A percentile compares a stretch with the other conserved stretches of the same genome.
Evolutionary conservation across 2,797 vertebrate genomes (phyloP).

Genomic region (Gymnoscopelus braueri): DNA sequence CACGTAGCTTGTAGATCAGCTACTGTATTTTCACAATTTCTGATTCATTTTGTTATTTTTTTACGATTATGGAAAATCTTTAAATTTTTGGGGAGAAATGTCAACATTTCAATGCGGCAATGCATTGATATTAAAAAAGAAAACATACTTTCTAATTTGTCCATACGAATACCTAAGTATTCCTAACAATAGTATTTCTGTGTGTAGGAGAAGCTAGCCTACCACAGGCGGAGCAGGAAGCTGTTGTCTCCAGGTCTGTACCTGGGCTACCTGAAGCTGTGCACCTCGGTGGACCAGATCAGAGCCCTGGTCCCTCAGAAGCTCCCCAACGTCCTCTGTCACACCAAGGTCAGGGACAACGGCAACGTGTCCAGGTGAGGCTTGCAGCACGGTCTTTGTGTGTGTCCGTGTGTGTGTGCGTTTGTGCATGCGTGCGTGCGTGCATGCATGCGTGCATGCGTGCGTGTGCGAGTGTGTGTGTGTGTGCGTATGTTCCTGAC

Average conservation of each 20-base stretch:
- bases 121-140: no score
- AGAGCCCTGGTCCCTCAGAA: slow-evolving; percentile 89
- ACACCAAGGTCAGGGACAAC: slow-evolving; percentile 90
- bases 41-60: no score
- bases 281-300: slow-evolving; percentile 93
- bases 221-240: slow-evolving; percentile 88
- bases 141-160: no score
- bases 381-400: background rate
- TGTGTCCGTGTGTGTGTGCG: background rate
- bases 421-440: background rate
- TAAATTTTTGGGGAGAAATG: no score
- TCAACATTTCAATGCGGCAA: no score
- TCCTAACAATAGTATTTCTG: no score
- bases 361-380: slow-evolving; percentile 88
- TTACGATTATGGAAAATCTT: no score
- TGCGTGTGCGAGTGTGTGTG: background rate
- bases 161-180: no score
- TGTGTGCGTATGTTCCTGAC: background rate
- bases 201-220: slow-evolving; percentile 84
- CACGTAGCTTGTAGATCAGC: no score
- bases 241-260: slow-evolving; percentile 87
- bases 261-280: slow-evolving; percentile 92
- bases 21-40: no score
- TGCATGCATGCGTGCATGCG: background rate
- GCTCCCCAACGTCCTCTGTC: slow-evolving; percentile 90